These are phyloP conservation scores for Oscheius sp. DNA, from an alignment of 2,888 invertebrate genomes.

Conservation along the genomic window DNA sequence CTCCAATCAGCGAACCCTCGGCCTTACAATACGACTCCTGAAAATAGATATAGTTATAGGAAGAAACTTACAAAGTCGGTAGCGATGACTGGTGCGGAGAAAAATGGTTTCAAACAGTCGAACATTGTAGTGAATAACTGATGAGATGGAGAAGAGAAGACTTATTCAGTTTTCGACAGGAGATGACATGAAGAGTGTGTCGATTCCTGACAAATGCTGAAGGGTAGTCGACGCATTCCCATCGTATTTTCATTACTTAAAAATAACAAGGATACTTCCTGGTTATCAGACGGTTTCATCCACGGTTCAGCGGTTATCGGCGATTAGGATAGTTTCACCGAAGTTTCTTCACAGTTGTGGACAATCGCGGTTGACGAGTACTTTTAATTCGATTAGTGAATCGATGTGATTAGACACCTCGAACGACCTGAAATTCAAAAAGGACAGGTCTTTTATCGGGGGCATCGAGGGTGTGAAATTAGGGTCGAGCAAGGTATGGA, in stretches of 20 bases:
- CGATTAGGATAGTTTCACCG: background rate
- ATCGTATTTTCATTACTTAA: no score
- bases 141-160: background rate
- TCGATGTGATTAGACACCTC: background rate
- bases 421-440: background rate
- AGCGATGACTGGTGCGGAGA: background rate
- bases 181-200: conserved; percentile 50
- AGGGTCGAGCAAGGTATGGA: background rate
- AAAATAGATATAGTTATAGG: background rate
- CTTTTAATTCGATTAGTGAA: background rate
- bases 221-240: conserved; percentile 13
- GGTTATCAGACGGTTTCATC: background rate
- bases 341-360: no score
- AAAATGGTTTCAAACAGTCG: background rate
- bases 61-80: background rate
- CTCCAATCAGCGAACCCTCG: background rate
- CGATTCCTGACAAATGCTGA: conserved; percentile 24
- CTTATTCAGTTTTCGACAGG: conserved; percentile 36
- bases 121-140: background rate
- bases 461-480: background rate
- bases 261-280: no score
- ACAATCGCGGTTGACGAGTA: no score
- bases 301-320: background rate
- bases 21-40: background rate
- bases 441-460: background rate